phyloP scores from a whole-genome alignment of 2,113 vertebrate species.

The Dunckerocampus dactyliophorus region DNA sequence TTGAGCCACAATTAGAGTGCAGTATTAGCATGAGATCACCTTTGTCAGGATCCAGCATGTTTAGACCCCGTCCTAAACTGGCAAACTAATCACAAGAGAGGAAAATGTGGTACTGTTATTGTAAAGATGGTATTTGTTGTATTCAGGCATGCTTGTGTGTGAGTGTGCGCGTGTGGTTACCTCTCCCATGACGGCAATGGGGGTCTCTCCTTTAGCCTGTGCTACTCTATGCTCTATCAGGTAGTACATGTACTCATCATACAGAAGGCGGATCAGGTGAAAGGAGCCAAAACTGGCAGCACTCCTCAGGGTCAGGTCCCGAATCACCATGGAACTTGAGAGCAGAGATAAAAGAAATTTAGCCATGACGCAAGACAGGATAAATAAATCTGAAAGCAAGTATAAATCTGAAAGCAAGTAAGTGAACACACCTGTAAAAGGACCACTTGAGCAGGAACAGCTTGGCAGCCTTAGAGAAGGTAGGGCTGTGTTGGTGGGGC shows the following conservation, averaged over 20 bases:
- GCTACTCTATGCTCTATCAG: slow-evolving; percentile 91
- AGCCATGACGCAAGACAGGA: background rate
- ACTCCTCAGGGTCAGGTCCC: slow-evolving; percentile 88
- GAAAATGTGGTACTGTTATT: slow-evolving; percentile 16
- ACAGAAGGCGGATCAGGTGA: slow-evolving; percentile 88
- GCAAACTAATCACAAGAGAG: slow-evolving; percentile 74
- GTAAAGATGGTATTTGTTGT: background rate
- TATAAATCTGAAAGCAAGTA: background rate
- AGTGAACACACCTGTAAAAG: slow-evolving; percentile 82
- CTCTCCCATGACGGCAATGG: slow-evolving; percentile 94
- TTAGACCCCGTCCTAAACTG: slow-evolving; percentile 81
- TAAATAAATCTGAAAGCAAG: too few relatives aligned
- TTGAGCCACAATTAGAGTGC: background rate
- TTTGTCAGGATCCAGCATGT: slow-evolving; percentile 86
- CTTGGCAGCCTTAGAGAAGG: slow-evolving; percentile 88
- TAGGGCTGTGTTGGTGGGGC: slow-evolving; percentile 84
- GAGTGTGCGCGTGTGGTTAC: slow-evolving; percentile 53
- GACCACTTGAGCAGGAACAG: slow-evolving; percentile 94
- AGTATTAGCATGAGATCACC: slow-evolving; percentile 61
- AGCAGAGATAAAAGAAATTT: slow-evolving; percentile 3
- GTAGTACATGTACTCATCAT: slow-evolving; percentile 95
- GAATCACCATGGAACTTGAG: slow-evolving; percentile 88
- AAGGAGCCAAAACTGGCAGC: slow-evolving; percentile 92
- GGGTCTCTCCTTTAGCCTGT: slow-evolving; percentile 88
- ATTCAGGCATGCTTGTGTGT: background rate